Evolutionary conservation across 1,140 invertebrate genomes (phyloP), one percentile per base, ranked within the genome.

Genomic region (Popillia japonica): DNA sequence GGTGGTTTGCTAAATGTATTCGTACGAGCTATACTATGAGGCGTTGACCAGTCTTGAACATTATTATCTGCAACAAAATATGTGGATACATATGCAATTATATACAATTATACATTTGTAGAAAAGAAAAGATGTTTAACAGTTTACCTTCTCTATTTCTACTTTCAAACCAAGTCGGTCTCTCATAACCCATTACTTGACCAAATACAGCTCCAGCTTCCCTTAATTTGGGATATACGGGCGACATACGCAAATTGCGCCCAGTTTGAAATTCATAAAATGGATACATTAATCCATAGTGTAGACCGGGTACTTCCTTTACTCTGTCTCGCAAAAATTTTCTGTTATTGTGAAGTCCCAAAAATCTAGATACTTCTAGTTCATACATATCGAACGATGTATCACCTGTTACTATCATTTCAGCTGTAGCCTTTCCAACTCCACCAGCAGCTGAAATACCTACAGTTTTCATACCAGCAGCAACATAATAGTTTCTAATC

Each of bases 141-240:
- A 6, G 0, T 9, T 85, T 85, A 92, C 92, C 91, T 61, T 89
- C 81, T 72, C 88, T 87, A 74, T 89, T 84, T 78, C 87, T 83
- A 34, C 87, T 85, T 80, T 95, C 92, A 88, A 99, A 99, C 92
- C 96, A 99, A 44, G 95, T 92, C 0, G 98, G 96, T 81, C 98
- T 89, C 87, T 99, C 98, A 86, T 99, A 99, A 0, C 98, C 98
- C 96, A 99, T 99, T 34, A 96, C 96, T 87, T 99, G 97, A 8
- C 96, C 96, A 89, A 99, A 99, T 10, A 98, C 93, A n/a, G 96
- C 98, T 0, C 98, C 98, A 42, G 94, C 94, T 85, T 96, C 94
- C 84, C 94, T 91, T 0, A 99, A 87, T 79, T 96, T 94, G 1
- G 97, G 96, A 90, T 98, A 99, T 79, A 99, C 96, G 0, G 98